These are phyloP conservation scores for Daptonema setosum DNA, from an alignment of 2,888 invertebrate species.

Conservation along the genomic window DNA sequence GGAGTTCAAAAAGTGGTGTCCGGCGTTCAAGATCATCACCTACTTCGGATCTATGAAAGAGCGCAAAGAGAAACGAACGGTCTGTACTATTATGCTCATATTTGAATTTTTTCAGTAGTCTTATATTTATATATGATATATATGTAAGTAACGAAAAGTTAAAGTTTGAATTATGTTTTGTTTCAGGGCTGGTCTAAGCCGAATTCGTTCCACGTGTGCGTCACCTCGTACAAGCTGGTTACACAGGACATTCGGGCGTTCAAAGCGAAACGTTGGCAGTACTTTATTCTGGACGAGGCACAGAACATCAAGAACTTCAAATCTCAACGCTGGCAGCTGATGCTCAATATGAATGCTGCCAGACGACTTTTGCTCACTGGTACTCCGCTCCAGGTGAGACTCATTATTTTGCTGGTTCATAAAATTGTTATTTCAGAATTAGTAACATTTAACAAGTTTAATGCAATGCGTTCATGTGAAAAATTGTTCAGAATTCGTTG, in stretches of 20 bases:
- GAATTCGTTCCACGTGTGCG: constrained; percentile 61
- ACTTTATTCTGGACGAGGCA: constrained; percentile 81
- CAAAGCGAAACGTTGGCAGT: constrained; percentile 89
- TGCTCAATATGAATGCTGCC: constrained; percentile 78
- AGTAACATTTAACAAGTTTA: no score
- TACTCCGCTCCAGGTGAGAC: constrained; percentile 3
- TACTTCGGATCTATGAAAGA: constrained; percentile 94
- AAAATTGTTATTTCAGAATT: no score
- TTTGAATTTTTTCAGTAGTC: neutral
- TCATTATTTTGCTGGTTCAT: no score
- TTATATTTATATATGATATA: neutral
- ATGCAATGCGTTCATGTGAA: constrained; percentile 32
- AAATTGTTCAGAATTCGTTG: constrained; percentile 79
- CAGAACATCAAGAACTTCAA: constrained; percentile 99
- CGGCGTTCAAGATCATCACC: constrained; percentile 90
- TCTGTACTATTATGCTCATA: constrained; percentile 14
- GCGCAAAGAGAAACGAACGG: constrained; percentile 38
- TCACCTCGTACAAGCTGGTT: constrained; percentile 46
- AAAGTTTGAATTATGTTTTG: neutral
- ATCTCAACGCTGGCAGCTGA: constrained; percentile 88
- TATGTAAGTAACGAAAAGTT: neutral
- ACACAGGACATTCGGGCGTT: constrained; percentile 96
- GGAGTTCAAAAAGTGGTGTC: constrained; percentile 99
- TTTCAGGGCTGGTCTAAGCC: constrained; percentile 79
- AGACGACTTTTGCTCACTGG: constrained; percentile 66